Evolutionary conservation across 2,797 vertebrate genomes (phyloP), one percentile per base, ranked within the genome.

Genomic region (Sparus aurata): DNA sequence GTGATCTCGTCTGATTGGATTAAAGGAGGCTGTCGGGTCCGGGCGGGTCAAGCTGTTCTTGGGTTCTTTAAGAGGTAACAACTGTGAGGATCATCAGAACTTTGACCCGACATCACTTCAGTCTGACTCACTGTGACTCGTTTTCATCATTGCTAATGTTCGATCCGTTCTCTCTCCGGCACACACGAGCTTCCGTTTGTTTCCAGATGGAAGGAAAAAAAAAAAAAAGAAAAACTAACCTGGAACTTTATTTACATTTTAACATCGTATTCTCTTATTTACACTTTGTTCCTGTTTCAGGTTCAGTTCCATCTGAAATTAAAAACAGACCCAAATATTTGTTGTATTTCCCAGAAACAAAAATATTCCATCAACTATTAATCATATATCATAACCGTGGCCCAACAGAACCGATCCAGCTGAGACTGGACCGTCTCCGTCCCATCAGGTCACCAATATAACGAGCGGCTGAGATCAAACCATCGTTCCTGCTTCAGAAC

Each of bases 231-330:
- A 41, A 87, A 86, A 70, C 78, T 80, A 84, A 87, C 38, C 79
- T 85, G 53, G 57, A 89, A 86, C 66, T 67, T 82, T 94, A 94
- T 94, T 92, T 93, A 94, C 92, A 94, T 13, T 65, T 85, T 49
- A 86, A 82, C 90, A 89, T 82, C 84, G 72, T 79, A 84, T 75
- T 80, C 80, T 92, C 79, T 92, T 92, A 94, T 94, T 90, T 93
- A 94, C 92, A 93, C 65, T 77, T 85, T 71, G 86, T 89, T 88
- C 66, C 78, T 75, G 15, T 60, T 77, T 72, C n/a, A 38, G 34
- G 7, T 84, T 73, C 41, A 72, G 66, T 73, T 88, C 60, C 72
- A 69, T 69, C 75, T 79, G 70, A 79, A 80, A 82, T 41, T 18
- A 7, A 50, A 41, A 64, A 46, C 45, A 46, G 43, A 46, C 55